Evolutionary conservation across 1,140 invertebrate species (phyloP).

Genomic region (Chironomus tepperi): DNA sequence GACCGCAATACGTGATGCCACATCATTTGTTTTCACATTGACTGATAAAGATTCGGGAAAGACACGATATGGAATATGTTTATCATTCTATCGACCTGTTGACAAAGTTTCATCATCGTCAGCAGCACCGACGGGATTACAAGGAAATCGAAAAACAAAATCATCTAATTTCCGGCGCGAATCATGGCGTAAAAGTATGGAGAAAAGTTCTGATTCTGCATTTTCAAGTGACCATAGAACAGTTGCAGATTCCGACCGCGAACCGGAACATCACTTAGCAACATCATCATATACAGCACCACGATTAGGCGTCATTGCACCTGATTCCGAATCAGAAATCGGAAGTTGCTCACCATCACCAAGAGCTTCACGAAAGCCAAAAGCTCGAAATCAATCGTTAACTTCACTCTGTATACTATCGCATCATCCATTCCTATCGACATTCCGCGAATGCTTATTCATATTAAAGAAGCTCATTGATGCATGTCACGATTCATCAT

Average conservation of each 20-base stretch:
- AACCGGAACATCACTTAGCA: conserved; percentile 35
- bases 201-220: conserved; percentile 82
- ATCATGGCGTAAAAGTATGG: conserved; percentile 82
- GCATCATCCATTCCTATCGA: conserved; percentile 98
- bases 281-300: conserved; percentile 39
- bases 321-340: conserved; percentile 73
- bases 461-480: conserved; percentile 93
- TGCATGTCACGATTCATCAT: conserved; percentile 89
- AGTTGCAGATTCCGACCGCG: conserved; percentile 64
- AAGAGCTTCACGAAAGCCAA: conserved; percentile 67
- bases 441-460: conserved; percentile 94
- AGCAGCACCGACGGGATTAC: conserved; percentile 34
- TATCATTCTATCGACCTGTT: conserved; percentile 95
- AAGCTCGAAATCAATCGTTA: conserved; percentile 79
- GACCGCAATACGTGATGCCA: conserved; percentile 70
- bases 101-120: conserved; percentile 44
- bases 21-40: conserved; percentile 96
- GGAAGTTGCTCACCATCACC: conserved; percentile 80
- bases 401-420: conserved; percentile 96
- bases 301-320: conserved; percentile 55
- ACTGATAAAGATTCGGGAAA: conserved; percentile 98
- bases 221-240: conserved; percentile 57
- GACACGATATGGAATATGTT: conserved; percentile 89
- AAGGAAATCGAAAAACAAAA: conserved; percentile 43
- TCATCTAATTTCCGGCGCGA: conserved; percentile 63